A percentile compares a stretch with the other conserved stretches of the same genome.
Evolutionary conservation across 1,140 invertebrate species (phyloP).

Genomic region (Choristoneura fumiferana): DNA sequence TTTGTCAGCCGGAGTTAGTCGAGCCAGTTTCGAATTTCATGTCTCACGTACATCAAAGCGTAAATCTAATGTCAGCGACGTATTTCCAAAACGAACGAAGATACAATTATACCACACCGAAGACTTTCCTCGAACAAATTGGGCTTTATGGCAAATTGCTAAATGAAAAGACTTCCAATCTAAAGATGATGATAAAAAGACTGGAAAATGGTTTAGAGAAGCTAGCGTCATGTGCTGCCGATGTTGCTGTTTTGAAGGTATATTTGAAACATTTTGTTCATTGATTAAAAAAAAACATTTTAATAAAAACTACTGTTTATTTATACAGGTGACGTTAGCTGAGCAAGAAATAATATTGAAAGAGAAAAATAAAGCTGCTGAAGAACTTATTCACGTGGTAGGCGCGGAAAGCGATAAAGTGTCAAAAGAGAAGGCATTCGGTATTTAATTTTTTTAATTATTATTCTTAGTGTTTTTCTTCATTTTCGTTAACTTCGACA

Average conservation of each 20-base stretch:
- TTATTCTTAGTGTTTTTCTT: too few relatives aligned
- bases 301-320: slow-evolving; percentile 21
- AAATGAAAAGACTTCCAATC: slow-evolving; percentile 85
- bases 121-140: slow-evolving; percentile 96
- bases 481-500: too few relatives aligned
- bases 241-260: slow-evolving; percentile 83
- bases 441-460: too few relatives aligned
- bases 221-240: slow-evolving; percentile 88
- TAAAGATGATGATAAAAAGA: slow-evolving; percentile 88
- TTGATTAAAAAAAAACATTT: too few relatives aligned
- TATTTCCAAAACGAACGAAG: slow-evolving; percentile 92
- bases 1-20: slow-evolving; percentile 75
- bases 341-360: slow-evolving; percentile 93
- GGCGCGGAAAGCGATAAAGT: slow-evolving; percentile 95
- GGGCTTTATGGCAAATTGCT: slow-evolving; percentile 91
- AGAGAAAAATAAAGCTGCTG: slow-evolving; percentile 93
- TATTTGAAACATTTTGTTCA: too few relatives aligned
- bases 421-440: slow-evolving; percentile 90
- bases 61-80: slow-evolving; percentile 90
- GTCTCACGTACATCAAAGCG: slow-evolving; percentile 93
- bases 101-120: slow-evolving; percentile 98
- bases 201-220: slow-evolving; percentile 94
- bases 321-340: slow-evolving; percentile 89
- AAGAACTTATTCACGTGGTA: slow-evolving; percentile 93
- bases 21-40: slow-evolving; percentile 90